Conservation (phyloP, 1,140 invertebrate genomes). For the Acyrthosiphon pisum region DNA sequence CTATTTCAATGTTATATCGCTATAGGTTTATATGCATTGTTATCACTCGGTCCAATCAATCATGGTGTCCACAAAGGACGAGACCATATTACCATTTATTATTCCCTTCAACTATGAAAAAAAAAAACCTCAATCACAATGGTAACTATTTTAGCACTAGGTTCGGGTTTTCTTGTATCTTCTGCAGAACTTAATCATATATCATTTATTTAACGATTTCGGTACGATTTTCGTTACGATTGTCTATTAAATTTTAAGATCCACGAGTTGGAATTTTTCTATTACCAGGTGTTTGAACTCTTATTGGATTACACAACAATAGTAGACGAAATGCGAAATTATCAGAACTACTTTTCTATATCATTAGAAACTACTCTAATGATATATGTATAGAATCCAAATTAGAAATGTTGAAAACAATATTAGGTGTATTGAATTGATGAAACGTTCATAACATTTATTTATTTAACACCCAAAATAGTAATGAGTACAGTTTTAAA, state of each 20-base stretch:
- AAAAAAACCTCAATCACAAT: not conserved
- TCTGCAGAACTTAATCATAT: not conserved
- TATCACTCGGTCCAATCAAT: not conserved
- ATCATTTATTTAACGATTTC: not conserved
- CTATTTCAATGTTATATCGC: not conserved
- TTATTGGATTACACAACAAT: not conserved
- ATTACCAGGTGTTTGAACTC: not conserved
- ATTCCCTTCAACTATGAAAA: conserved; percentile 16
- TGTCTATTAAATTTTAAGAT: not conserved
- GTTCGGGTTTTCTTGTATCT: not conserved
- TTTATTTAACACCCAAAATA: too few relatives aligned
- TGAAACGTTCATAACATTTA: not conserved
- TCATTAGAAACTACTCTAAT: not conserved
- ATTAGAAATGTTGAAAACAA: not conserved
- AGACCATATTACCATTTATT: conserved; percentile 15
- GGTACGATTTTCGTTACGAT: not conserved
- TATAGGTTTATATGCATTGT: not conserved
- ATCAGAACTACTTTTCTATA: not conserved
- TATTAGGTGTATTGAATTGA: not conserved
- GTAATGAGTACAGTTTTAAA: too few relatives aligned
- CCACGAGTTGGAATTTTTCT: not conserved
- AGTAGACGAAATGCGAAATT: not conserved
- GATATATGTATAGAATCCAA: not conserved
- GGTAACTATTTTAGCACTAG: not conserved
- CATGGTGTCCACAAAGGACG: not conserved